Percentiles rank a stretch among this genome's conserved stretches.
Evolutionary conservation across 1,140 invertebrate species (phyloP).

Genomic region (Yoshiicerus persimilis): DNA sequence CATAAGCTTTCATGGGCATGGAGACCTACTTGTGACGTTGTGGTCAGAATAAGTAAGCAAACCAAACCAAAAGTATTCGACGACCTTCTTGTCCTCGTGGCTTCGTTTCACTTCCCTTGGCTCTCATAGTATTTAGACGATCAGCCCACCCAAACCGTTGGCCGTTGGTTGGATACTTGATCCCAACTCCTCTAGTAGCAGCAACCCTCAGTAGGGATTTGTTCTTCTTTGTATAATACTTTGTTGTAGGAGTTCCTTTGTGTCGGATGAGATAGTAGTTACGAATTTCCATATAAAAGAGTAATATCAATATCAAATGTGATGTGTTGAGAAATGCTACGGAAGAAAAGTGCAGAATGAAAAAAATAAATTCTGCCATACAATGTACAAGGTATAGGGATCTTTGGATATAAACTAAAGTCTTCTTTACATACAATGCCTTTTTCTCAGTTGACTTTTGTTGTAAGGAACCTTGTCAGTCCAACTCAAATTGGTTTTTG

Average conservation of each 20-base stretch:
- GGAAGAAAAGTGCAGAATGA: neutral
- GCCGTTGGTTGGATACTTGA: neutral
- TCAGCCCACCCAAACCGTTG: neutral
- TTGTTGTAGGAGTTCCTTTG: neutral
- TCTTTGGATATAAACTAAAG: no score
- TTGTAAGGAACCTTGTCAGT: neutral
- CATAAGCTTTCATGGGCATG: neutral
- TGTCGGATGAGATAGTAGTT: neutral
- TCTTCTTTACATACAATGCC: neutral
- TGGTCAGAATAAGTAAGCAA: neutral
- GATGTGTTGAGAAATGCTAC: neutral
- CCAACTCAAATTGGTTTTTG: slow-evolving; percentile 11
- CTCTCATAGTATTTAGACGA: neutral
- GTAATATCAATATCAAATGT: slow-evolving; percentile 19
- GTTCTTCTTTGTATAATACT: neutral
- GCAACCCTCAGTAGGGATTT: neutral
- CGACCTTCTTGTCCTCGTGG: neutral
- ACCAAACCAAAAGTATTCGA: neutral
- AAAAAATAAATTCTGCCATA: no score
- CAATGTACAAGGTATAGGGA: neutral
- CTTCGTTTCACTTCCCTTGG: neutral
- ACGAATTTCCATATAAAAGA: slow-evolving; percentile 12
- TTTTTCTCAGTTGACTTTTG: neutral
- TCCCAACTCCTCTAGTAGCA: neutral
- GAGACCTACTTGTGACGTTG: neutral